Percentiles rank a stretch among this genome's conserved stretches.
These are phyloP conservation scores for Cottus gobio DNA, from an alignment of 2,113 vertebrate species.

Conservation along the genomic window DNA sequence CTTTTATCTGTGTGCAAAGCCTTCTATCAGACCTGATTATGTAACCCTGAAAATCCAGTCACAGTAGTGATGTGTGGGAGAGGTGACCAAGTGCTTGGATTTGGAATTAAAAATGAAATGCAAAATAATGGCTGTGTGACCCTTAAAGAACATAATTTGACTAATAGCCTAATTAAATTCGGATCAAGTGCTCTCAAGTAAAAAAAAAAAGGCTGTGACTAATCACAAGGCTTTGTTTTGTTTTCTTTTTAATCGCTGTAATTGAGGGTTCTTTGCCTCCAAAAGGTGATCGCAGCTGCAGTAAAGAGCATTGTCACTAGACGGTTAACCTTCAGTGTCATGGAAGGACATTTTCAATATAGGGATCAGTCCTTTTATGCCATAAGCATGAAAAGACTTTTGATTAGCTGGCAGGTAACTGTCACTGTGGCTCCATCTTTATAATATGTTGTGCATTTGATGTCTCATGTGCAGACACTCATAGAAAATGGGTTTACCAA, in stretches of 20 bases:
- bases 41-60: conserved; percentile 45
- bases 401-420: conserved; percentile 13
- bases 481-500: background rate
- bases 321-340: conserved; percentile 11
- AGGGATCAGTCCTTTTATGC: background rate
- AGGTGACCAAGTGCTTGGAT: conserved; percentile 5
- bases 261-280: conserved; percentile 15
- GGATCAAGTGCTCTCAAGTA: background rate
- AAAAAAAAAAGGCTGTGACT: conserved; percentile 9
- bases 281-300: conserved; percentile 16
- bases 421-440: background rate
- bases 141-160: background rate
- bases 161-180: background rate
- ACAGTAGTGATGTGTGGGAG: background rate
- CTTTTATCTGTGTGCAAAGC: conserved; percentile 33
- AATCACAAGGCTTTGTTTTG: conserved; percentile 8
- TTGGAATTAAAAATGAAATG: background rate
- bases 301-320: background rate
- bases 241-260: background rate
- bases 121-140: background rate
- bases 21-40: conserved; percentile 42
- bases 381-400: background rate
- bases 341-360: background rate
- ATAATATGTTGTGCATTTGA: background rate
- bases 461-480: background rate